phyloP scores from a whole-genome alignment of 1,140 invertebrate species.

The Saccostrea echinata region DNA sequence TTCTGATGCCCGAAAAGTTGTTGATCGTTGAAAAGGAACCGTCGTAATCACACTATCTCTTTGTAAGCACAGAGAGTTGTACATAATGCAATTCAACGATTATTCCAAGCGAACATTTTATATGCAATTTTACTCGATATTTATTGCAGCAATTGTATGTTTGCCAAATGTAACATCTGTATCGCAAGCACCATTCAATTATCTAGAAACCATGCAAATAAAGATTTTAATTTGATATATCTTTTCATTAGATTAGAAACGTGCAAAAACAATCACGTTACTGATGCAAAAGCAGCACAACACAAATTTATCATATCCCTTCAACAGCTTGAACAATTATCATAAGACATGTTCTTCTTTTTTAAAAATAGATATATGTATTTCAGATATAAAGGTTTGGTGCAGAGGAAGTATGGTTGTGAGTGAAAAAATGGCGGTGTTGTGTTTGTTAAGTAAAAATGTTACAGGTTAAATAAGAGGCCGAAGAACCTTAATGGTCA shows the following conservation, averaged over 20 bases:
- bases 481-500: no score
- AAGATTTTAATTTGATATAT: background rate
- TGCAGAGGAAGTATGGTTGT: background rate
- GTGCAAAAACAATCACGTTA: background rate
- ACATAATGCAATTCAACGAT: background rate
- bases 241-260: background rate
- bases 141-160: background rate
- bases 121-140: background rate
- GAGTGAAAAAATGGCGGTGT: background rate
- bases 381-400: background rate
- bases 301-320: background rate
- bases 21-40: conserved; percentile 14
- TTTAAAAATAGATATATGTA: background rate
- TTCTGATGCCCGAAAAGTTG: background rate
- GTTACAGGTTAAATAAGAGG: no score
- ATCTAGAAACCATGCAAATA: background rate
- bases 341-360: background rate
- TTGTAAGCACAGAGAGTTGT: background rate
- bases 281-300: background rate
- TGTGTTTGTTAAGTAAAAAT: no score
- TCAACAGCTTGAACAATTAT: background rate
- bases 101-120: background rate
- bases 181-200: background rate
- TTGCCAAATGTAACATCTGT: background rate
- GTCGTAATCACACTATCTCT: background rate